phyloP scores from a whole-genome alignment of 2,888 invertebrate genomes.

The Nemurella pictetii region DNA sequence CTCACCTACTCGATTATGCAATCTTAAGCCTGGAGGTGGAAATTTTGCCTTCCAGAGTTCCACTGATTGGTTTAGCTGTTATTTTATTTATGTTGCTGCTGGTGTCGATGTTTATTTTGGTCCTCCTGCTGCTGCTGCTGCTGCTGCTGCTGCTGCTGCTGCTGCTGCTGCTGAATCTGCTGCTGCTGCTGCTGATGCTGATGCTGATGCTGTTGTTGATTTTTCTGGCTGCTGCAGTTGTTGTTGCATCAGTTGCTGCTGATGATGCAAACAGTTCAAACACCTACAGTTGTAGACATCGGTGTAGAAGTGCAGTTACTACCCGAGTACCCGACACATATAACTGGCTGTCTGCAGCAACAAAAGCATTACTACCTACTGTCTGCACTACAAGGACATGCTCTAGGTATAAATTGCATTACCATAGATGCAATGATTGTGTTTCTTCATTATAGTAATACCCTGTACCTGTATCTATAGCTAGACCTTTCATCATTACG shows the following conservation, averaged over 20 bases:
- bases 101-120: background rate
- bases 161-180: background rate
- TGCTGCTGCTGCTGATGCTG: background rate
- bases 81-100: too few relatives aligned
- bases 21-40: background rate
- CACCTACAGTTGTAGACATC: background rate
- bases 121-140: background rate
- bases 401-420: background rate
- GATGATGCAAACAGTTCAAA: background rate
- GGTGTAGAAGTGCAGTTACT: background rate
- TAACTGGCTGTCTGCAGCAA: background rate
- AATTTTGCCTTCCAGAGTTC: background rate
- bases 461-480: background rate
- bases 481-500: background rate
- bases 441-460: background rate
- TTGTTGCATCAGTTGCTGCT: background rate
- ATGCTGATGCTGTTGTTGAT: too few relatives aligned
- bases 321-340: background rate
- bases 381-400: background rate
- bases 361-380: background rate
- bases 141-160: background rate
- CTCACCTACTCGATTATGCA: background rate
- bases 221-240: background rate
- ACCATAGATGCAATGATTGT: background rate
- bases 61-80: too few relatives aligned